phyloP scores from a whole-genome alignment of 1,140 invertebrate species.

The Microplitis mediator region DNA sequence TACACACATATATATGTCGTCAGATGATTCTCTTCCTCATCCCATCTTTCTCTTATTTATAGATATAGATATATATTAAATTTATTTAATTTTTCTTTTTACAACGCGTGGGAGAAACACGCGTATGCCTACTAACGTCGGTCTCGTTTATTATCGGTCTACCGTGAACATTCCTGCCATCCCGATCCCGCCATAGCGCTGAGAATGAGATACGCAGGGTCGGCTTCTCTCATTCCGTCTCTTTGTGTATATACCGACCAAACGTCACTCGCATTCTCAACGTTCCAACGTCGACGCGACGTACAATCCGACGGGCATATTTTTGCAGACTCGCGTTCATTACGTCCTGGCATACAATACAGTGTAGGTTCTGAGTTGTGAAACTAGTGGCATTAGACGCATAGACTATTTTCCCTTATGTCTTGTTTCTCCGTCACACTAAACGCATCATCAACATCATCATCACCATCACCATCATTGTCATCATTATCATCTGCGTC shows the following conservation, averaged over 20 bases:
- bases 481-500: too few species aligned
- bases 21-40: background rate
- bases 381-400: too few species aligned
- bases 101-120: background rate
- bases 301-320: conserved; percentile 19
- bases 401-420: too few species aligned
- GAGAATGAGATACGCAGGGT: conserved; percentile 30
- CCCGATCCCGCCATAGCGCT: conserved; percentile 22
- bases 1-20: too few species aligned
- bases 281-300: conserved; percentile 29
- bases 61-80: background rate
- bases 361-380: too few species aligned
- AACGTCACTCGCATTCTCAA: conserved; percentile 30
- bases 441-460: too few species aligned
- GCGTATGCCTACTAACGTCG: conserved; percentile 22
- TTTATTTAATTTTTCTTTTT: conserved; percentile 20
- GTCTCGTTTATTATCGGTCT: conserved; percentile 32
- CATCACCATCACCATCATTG: too few species aligned
- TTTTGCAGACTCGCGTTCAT: conserved; percentile 18
- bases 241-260: conserved; percentile 24
- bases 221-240: conserved; percentile 24
- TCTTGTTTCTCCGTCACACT: too few species aligned
- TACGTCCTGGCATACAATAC: background rate
- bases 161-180: conserved; percentile 28
- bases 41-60: background rate